Evolutionary conservation across 2,113 vertebrate species (phyloP).

Genomic region (Amphiprion percula): DNA sequence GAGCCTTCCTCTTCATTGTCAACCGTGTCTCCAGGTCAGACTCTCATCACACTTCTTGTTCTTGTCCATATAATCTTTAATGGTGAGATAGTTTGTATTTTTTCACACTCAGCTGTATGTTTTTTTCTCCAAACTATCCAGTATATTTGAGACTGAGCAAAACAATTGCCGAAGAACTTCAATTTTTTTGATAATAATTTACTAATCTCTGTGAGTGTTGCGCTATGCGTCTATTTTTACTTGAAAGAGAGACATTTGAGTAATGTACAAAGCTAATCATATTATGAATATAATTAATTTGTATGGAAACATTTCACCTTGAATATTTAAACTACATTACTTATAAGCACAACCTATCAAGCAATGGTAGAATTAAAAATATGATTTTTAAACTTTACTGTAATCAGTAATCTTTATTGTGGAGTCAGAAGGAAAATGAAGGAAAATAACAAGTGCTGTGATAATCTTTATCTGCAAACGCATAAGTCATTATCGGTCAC

Average conservation of each 20-base stretch:
- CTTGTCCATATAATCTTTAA: neutral
- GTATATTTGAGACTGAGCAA: neutral
- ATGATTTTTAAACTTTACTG: neutral
- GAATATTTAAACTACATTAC: neutral
- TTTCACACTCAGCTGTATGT: neutral
- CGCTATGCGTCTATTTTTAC: neutral
- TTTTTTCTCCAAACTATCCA: neutral
- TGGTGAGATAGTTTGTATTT: neutral
- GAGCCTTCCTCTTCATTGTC: conserved; percentile 82
- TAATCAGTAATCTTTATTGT: neutral
- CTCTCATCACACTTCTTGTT: neutral
- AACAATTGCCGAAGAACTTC: neutral
- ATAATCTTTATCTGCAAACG: conserved; percentile 6
- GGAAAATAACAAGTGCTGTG: conserved; percentile 4
- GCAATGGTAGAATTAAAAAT: neutral
- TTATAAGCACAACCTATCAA: neutral
- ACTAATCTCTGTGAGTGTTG: neutral
- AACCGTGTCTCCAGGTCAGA: conserved; percentile 86
- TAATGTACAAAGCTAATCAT: neutral
- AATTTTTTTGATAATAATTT: too few relatives aligned
- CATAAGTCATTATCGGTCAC: neutral
- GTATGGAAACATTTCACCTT: neutral
- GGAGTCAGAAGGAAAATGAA: neutral
- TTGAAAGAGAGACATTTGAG: neutral
- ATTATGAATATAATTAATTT: neutral